Percentiles rank a stretch among this genome's conserved stretches.
Evolutionary conservation across 2,113 vertebrate species (phyloP).

Genomic region (Bucco capensis): DNA sequence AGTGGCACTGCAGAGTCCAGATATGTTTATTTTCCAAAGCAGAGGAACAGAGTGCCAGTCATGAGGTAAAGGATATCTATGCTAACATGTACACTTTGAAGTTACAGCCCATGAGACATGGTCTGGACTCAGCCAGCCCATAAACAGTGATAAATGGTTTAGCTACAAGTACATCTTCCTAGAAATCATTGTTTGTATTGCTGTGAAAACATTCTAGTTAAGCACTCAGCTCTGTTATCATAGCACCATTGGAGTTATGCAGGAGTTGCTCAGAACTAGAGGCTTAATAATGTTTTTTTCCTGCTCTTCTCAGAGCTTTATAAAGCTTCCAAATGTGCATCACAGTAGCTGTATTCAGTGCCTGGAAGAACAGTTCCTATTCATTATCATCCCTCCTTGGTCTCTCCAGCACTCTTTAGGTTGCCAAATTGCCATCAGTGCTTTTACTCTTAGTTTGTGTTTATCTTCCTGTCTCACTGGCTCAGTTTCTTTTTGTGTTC

Average conservation of each 20-base stretch:
- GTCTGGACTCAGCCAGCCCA: neutral
- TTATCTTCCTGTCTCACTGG: neutral
- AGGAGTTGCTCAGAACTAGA: neutral
- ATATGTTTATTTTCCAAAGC: neutral
- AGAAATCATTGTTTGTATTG: neutral
- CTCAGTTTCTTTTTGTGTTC: neutral
- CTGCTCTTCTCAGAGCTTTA: neutral
- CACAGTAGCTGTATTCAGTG: slow-evolving; percentile 42
- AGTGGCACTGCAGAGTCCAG: neutral
- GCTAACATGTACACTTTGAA: neutral
- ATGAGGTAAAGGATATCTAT: neutral
- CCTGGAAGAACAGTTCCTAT: slow-evolving; percentile 22
- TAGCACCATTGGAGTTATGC: neutral
- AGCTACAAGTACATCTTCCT: neutral
- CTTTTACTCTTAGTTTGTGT: slow-evolving; percentile 2
- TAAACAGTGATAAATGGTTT: neutral
- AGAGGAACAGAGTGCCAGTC: neutral
- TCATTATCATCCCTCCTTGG: neutral
- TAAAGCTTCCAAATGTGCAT: slow-evolving; percentile 27
- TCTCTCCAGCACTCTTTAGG: neutral
- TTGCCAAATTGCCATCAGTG: slow-evolving; percentile 39
- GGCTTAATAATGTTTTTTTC: neutral
- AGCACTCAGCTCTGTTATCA: neutral
- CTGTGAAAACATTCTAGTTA: neutral
- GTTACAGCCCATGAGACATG: neutral